A percentile compares a stretch with the other conserved stretches of the same genome.
phyloP scores from a whole-genome alignment of 2,113 vertebrate genomes.

The Lepus timidus region DNA sequence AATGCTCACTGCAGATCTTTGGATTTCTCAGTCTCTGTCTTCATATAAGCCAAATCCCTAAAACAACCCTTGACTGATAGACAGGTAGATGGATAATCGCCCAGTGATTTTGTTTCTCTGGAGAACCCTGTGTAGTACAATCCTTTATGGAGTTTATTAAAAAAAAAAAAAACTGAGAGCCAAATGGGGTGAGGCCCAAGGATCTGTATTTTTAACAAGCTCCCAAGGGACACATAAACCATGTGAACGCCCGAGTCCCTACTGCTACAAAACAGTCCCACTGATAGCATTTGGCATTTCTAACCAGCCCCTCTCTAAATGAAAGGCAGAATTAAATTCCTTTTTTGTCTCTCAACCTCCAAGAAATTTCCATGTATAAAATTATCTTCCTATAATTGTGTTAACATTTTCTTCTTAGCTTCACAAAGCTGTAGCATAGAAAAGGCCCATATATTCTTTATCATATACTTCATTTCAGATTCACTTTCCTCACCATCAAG shows the following conservation, averaged over 20 bases:
- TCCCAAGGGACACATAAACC: background rate
- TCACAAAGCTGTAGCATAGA: background rate
- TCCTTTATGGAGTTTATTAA: conserved; percentile 17
- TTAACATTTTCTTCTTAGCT: conserved; percentile 25
- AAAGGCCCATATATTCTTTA: conserved; percentile 31
- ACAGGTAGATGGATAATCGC: background rate
- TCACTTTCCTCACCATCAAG: conserved; percentile 19
- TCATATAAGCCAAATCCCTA: background rate
- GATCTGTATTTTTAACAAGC: conserved; percentile 49
- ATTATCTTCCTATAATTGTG: conserved; percentile 45
- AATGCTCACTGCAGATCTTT: background rate
- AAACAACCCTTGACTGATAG: background rate
- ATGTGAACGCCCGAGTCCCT: conserved; percentile 29
- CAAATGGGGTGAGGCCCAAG: background rate
- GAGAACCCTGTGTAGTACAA: conserved; percentile 7
- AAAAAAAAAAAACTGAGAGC: conserved; percentile 61
- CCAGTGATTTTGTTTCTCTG: conserved; percentile 19
- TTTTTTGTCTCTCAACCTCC: background rate
- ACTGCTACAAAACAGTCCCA: background rate
- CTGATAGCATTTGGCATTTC: conserved; percentile 38
- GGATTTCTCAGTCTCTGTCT: background rate
- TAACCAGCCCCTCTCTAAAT: background rate
- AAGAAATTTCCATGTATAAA: background rate
- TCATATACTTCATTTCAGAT: conserved; percentile 45
- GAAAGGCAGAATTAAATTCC: conserved; percentile 57